Evolutionary conservation across 2,113 vertebrate genomes (phyloP).

Genomic region (Leptocoma aspasia): DNA sequence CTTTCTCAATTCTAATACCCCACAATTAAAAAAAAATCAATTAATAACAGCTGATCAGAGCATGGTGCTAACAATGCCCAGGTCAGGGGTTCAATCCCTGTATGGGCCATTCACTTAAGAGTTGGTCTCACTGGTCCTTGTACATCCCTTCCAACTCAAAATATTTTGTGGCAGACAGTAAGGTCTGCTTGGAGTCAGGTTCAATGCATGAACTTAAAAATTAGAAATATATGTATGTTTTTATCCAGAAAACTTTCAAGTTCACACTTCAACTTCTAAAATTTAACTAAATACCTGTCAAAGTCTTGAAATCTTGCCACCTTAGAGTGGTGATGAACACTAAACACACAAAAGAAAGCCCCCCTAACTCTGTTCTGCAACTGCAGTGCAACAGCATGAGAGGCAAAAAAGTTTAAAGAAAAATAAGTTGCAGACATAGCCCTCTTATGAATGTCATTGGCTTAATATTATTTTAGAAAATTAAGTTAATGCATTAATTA

Average conservation of each 20-base stretch:
- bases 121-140: neutral
- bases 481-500: neutral
- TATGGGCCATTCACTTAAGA: neutral
- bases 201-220: neutral
- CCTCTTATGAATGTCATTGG: neutral
- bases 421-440: neutral
- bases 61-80: neutral
- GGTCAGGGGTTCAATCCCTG: neutral
- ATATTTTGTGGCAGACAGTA: neutral
- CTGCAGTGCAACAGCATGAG: neutral
- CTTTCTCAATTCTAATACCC: neutral
- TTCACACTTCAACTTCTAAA: neutral
- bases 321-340: neutral
- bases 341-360: neutral
- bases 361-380: neutral
- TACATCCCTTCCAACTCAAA: neutral
- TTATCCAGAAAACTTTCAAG: neutral
- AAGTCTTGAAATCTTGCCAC: neutral
- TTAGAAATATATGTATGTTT: fast-evolving
- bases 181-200: neutral
- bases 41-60: neutral
- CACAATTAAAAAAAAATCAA: neutral
- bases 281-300: neutral
- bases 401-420: neutral
- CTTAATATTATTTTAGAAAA: neutral